Evolutionary conservation across 2,113 vertebrate genomes (phyloP).

Genomic region (Tilapia sparmanii): DNA sequence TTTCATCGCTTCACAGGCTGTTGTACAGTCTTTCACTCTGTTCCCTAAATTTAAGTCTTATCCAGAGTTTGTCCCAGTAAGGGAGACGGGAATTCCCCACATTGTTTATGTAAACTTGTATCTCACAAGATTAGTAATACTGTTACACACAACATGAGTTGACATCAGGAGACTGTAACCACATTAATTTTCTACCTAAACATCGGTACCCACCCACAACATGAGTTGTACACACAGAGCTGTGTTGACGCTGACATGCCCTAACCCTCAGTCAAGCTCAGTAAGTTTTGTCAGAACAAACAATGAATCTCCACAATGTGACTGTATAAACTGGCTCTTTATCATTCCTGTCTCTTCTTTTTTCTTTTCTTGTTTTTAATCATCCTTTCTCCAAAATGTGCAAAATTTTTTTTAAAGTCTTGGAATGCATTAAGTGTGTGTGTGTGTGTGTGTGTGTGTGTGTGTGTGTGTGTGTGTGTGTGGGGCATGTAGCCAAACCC

Average conservation of each 20-base stretch:
- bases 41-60: background rate
- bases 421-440: background rate
- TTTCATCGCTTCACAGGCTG: background rate
- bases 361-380: background rate
- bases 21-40: background rate
- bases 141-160: background rate
- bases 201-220: background rate
- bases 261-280: background rate
- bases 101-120: background rate
- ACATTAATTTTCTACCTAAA: background rate
- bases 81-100: background rate
- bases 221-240: background rate
- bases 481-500: conserved; percentile 13
- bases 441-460: background rate
- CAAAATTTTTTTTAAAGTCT: background rate
- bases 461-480: background rate
- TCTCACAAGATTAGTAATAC: background rate
- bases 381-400: background rate
- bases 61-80: background rate
- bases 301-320: background rate
- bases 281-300: background rate
- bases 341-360: background rate
- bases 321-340: background rate
- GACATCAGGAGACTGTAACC: background rate
- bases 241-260: background rate